Base-by-base conservation (phyloP, 2,888 invertebrate genomes). In the Autographa gamma region DNA sequence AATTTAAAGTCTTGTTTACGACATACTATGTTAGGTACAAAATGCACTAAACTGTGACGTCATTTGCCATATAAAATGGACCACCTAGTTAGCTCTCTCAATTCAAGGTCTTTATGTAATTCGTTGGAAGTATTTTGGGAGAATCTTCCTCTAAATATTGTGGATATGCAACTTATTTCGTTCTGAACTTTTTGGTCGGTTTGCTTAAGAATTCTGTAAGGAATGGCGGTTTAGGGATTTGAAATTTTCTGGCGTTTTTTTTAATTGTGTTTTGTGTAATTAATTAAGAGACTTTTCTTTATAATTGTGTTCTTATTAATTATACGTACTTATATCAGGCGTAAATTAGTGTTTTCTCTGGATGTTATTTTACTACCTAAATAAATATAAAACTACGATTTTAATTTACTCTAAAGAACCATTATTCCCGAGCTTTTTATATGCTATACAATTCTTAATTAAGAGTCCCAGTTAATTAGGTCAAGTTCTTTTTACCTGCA, bases 51-150 rank as follows among this genome's bases (percentile, higher is more conserved):
- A 13, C 13, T 43, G 16, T 48, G 48, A 48, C 48, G 48, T 48
- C 48, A 48, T n/a, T 1, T 7, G 48, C n/a, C 48, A 6, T 43
- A 0, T n/a, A 5, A 48, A 48, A n/a, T 48, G 48, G 48, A 48
- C n/a, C 48, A 48, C 48, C 48, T 48, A 48, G 48, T 48, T 48
- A 48, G 48, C n/a, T n/a, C 48, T 11, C 38, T 43, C 16, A 16
- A 16, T 43, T 16, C 43, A 43, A 48, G n/a, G 76, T 80, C 64
- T 69, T 11, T 38, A 58, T 34, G 62, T 67, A 38, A 56, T 76
- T 64, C 61, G n/a, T 56, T 70, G 63, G 66, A 74, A 73, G 69
- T 68, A 73, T 74, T 75, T 70, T 69, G 58, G 61, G n/a, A 6
- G 16, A 9, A 9, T 48, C 48, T n/a, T 48, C 48, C 16, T 48